phyloP scores from a whole-genome alignment of 2,113 vertebrate species.

The Xenus cinereus region DNA sequence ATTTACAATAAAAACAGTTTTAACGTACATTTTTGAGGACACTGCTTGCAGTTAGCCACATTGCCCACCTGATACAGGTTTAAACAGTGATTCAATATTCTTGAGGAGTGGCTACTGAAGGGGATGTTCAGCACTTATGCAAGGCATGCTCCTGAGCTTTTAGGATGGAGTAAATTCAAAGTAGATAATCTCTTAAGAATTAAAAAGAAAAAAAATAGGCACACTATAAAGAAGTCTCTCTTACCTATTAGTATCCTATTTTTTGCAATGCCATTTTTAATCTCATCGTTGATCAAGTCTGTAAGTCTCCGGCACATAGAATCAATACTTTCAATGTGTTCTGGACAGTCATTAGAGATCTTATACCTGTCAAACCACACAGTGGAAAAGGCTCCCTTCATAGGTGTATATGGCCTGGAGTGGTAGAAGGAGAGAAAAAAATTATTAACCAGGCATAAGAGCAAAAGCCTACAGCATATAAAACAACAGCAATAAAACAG shows the following conservation, averaged over 20 bases:
- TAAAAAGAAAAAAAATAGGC: neutral
- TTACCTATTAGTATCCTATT: slow-evolving; percentile 86
- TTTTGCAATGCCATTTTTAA: slow-evolving; percentile 80
- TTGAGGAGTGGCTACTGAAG: neutral
- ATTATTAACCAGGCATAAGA: neutral
- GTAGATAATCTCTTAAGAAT: neutral
- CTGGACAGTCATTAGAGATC: slow-evolving; percentile 82
- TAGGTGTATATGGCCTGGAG: slow-evolving; percentile 86
- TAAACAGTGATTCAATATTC: neutral
- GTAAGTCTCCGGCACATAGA: slow-evolving; percentile 78
- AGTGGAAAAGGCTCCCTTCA: slow-evolving; percentile 79
- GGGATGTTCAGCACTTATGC: neutral
- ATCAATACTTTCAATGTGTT: slow-evolving; percentile 86
- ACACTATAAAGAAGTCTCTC: neutral
- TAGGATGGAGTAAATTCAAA: neutral
- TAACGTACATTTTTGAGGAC: neutral
- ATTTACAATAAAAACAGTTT: neutral
- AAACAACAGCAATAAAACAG: neutral
- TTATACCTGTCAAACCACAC: slow-evolving; percentile 92
- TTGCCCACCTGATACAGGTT: neutral
- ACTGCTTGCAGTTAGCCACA: neutral
- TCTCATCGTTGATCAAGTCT: slow-evolving; percentile 80
- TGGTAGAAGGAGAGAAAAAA: neutral
- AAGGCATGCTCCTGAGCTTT: neutral
- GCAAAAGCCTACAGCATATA: neutral